A percentile compares a stretch with the other conserved stretches of the same genome.
Evolutionary conservation across 2,113 vertebrate genomes (phyloP).

Genomic region (Myotis brandtii): DNA sequence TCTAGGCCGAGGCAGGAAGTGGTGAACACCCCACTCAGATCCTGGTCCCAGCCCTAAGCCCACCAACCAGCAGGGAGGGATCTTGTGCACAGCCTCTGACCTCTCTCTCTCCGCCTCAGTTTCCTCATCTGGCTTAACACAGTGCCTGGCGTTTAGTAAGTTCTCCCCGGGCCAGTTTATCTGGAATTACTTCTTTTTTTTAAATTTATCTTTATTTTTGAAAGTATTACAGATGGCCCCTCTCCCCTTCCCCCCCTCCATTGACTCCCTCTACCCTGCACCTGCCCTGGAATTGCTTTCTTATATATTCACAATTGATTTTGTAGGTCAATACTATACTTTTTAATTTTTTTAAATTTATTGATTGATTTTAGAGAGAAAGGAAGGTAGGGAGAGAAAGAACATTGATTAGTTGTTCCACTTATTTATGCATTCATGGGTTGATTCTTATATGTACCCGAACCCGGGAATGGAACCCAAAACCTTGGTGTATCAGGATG

Average conservation of each 20-base stretch:
- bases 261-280: no score
- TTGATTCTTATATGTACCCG: not conserved
- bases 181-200: not conserved
- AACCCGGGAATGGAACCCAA: not conserved
- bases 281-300: not conserved
- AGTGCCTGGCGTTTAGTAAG: not conserved
- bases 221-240: no score
- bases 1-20: not conserved
- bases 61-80: not conserved
- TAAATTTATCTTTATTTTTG: no score
- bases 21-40: not conserved
- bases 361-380: not conserved
- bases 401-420: not conserved
- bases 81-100: not conserved
- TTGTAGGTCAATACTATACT: not conserved
- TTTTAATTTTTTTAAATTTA: not conserved
- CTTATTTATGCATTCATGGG: not conserved
- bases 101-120: not conserved
- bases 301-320: not conserved
- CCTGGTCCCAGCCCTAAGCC: not conserved
- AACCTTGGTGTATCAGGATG: not conserved
- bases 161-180: not conserved
- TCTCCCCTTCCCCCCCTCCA: no score
- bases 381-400: not conserved
- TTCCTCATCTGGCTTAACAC: not conserved